Percentiles rank a stretch among this genome's conserved stretches.
Conservation (phyloP, 2,113 vertebrate species). For the Holacanthus passer region DNA sequence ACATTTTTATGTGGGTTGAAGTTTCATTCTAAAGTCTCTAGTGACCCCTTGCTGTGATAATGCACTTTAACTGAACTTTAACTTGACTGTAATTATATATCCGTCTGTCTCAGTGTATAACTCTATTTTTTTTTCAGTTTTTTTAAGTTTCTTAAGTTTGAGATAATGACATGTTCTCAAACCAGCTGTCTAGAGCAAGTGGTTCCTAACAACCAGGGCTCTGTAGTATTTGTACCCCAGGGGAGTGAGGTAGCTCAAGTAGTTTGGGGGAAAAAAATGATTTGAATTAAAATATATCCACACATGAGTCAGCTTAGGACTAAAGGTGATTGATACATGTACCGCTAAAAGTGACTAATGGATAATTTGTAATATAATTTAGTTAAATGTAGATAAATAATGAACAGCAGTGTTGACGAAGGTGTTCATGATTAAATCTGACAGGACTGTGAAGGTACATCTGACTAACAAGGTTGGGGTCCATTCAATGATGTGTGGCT, state of each 20-base stretch:
- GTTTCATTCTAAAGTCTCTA: neutral
- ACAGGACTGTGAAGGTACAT: neutral
- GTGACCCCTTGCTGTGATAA: neutral
- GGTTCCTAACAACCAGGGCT: neutral
- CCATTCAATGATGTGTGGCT: neutral
- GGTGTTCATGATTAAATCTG: neutral
- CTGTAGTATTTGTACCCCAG: neutral
- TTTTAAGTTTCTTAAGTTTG: no score
- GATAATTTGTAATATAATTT: no score
- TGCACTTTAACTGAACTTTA: neutral
- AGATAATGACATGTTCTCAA: neutral
- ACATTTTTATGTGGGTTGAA: no score
- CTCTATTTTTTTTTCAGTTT: neutral
- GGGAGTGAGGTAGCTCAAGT: neutral
- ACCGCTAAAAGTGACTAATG: no score
- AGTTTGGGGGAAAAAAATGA: no score
- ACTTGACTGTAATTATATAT: neutral
- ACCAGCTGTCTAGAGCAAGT: neutral
- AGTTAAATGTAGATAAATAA: no score
- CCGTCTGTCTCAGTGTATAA: neutral
- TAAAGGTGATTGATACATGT: neutral
- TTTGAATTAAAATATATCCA: no score
- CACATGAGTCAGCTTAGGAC: no score
- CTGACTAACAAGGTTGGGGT: neutral
- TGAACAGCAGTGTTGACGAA: neutral